phyloP scores from a whole-genome alignment of 2,888 invertebrate species.

The Elaeidobius kamerunicus region DNA sequence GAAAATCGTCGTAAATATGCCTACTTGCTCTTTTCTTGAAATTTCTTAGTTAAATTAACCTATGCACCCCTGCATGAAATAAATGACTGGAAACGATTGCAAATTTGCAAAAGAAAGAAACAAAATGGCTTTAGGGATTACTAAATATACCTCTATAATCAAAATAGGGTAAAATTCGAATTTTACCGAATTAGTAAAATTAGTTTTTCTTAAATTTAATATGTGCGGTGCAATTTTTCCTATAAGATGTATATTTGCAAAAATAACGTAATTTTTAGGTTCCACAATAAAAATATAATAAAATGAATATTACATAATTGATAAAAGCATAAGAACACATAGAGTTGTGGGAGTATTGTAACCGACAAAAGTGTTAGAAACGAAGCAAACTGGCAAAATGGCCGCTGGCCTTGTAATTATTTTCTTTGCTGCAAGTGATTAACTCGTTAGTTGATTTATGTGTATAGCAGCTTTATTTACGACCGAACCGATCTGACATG shows the following conservation, averaged over 20 bases:
- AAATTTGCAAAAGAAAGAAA: too few relatives aligned
- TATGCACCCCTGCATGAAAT: conserved; percentile 28
- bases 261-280: too few relatives aligned
- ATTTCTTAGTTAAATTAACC: conserved; percentile 31
- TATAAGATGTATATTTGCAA: too few relatives aligned
- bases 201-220: too few relatives aligned
- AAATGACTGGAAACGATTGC: too few relatives aligned
- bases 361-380: conserved; percentile 24
- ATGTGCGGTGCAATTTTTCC: too few relatives aligned
- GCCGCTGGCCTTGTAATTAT: conserved; percentile 51
- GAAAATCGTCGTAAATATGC: conserved; percentile 29
- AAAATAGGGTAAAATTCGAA: too few relatives aligned
- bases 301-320: too few relatives aligned
- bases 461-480: conserved; percentile 48
- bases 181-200: too few relatives aligned
- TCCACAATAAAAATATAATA: too few relatives aligned
- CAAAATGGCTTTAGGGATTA: too few relatives aligned
- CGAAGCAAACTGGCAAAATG: conserved; percentile 37
- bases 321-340: not conserved
- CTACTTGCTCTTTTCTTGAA: conserved; percentile 29
- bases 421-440: conserved; percentile 51
- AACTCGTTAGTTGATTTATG: conserved; percentile 53
- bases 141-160: too few relatives aligned
- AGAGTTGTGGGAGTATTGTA: conserved; percentile 21
- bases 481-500: conserved; percentile 47